Percentiles rank a stretch among this genome's conserved stretches.
Evolutionary conservation across 2,797 vertebrate genomes (phyloP).

Genomic region (Coregonus ussuriensis): DNA sequence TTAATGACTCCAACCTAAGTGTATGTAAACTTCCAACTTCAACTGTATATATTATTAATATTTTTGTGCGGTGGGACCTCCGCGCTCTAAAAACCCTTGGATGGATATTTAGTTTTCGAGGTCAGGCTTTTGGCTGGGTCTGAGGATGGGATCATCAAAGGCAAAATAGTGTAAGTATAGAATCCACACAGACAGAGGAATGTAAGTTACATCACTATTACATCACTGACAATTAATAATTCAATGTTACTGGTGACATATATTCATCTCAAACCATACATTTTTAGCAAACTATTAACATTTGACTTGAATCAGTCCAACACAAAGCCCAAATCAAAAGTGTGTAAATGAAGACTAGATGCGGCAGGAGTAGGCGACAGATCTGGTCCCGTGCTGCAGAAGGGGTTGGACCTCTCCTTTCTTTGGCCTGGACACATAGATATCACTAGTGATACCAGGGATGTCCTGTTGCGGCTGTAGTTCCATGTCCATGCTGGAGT

Average conservation of each 20-base stretch:
- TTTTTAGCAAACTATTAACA: background rate
- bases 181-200: too few relatives aligned
- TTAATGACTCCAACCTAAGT: too few relatives aligned
- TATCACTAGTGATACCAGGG: constrained; percentile 22
- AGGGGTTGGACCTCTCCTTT: constrained; percentile 59
- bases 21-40: too few relatives aligned
- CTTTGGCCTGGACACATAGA: constrained; percentile 20
- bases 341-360: background rate
- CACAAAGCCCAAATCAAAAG: background rate
- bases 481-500: constrained; percentile 44
- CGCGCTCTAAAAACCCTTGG: too few relatives aligned
- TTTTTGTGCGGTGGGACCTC: too few relatives aligned
- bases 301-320: background rate
- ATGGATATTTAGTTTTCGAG: too few relatives aligned
- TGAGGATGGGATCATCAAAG: too few relatives aligned
- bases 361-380: constrained; percentile 17
- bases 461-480: constrained; percentile 20
- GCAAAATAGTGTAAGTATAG: too few relatives aligned
- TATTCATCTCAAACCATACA: background rate
- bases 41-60: too few relatives aligned
- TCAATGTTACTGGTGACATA: background rate
- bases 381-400: constrained; percentile 42
- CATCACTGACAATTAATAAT: background rate
- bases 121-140: too few relatives aligned
- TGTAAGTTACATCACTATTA: background rate